Conservation (phyloP, 2,888 invertebrate genomes). For the Tubulanus polymorphus region DNA sequence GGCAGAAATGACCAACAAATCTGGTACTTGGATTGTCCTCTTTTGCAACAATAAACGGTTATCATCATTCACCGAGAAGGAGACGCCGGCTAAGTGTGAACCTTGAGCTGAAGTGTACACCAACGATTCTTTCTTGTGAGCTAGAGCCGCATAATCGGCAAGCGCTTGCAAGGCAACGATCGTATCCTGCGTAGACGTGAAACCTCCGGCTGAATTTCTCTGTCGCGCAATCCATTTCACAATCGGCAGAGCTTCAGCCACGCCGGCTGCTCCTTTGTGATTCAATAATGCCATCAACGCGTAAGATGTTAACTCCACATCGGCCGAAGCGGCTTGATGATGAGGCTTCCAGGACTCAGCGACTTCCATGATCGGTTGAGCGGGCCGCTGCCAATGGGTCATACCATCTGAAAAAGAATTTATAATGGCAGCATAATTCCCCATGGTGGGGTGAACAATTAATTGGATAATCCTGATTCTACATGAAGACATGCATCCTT, state of each 20-base stretch:
- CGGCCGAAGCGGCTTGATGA: conserved; percentile 7
- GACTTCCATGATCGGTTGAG: background rate
- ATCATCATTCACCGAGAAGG: conserved; percentile 54
- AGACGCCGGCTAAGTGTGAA: too few species aligned
- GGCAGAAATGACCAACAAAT: conserved; percentile 55
- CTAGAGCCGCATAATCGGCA: conserved; percentile 25
- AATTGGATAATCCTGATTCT: too few species aligned
- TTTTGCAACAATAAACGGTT: conserved; percentile 56
- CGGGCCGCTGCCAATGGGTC: conserved; percentile 17
- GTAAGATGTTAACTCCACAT: conserved; percentile 67
- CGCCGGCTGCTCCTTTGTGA: conserved; percentile 58
- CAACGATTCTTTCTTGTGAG: conserved; percentile 38
- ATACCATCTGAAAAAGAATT: too few species aligned
- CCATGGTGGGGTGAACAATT: too few species aligned
- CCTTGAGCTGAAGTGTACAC: too few species aligned
- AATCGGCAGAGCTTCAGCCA: conserved; percentile 55
- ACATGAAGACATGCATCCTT: too few species aligned
- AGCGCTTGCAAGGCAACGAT: conserved; percentile 40
- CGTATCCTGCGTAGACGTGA: conserved; percentile 49
- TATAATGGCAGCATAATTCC: too few species aligned
- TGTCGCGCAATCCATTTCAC: conserved; percentile 49
- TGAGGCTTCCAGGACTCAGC: background rate
- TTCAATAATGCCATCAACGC: conserved; percentile 59
- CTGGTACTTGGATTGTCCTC: conserved; percentile 56
- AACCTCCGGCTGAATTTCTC: conserved; percentile 48